phyloP scores from a whole-genome alignment of 2,113 vertebrate genomes.

The Zingel zingel region DNA sequence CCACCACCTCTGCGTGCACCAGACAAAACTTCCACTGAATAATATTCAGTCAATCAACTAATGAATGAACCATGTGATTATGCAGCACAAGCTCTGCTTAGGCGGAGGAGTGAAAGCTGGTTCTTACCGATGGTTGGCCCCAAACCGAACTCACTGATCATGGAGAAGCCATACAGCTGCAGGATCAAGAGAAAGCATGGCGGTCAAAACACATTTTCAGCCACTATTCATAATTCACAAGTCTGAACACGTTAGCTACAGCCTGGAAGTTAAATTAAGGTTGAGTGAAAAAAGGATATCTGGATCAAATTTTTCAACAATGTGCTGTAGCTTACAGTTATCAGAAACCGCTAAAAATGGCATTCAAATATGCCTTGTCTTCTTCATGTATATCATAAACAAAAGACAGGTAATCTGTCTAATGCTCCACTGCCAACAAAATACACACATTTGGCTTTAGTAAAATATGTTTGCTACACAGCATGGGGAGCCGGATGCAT shows the following conservation, averaged over 20 bases:
- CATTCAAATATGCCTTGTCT: background rate
- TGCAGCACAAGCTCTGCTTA: background rate
- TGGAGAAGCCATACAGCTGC: conserved; percentile 94
- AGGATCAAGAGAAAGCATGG: conserved; percentile 43
- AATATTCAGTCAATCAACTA: too few species aligned
- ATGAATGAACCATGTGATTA: background rate
- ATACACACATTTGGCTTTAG: background rate
- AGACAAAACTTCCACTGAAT: background rate
- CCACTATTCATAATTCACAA: background rate
- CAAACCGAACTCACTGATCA: conserved; percentile 88
- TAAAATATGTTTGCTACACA: background rate
- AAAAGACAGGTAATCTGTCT: background rate
- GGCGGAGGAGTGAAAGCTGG: background rate
- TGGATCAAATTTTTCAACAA: background rate
- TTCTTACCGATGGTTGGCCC: conserved; percentile 89
- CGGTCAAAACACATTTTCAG: background rate
- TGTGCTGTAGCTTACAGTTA: background rate
- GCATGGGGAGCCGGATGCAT: background rate
- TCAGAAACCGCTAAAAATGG: background rate
- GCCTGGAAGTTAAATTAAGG: background rate
- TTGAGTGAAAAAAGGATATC: background rate
- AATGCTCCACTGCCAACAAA: background rate
- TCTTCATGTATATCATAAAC: background rate
- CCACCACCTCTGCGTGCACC: too few species aligned
- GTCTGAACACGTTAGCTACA: background rate